Evolutionary conservation across 2,113 vertebrate species (phyloP).

Genomic region (Oreochromis tanganicae): DNA sequence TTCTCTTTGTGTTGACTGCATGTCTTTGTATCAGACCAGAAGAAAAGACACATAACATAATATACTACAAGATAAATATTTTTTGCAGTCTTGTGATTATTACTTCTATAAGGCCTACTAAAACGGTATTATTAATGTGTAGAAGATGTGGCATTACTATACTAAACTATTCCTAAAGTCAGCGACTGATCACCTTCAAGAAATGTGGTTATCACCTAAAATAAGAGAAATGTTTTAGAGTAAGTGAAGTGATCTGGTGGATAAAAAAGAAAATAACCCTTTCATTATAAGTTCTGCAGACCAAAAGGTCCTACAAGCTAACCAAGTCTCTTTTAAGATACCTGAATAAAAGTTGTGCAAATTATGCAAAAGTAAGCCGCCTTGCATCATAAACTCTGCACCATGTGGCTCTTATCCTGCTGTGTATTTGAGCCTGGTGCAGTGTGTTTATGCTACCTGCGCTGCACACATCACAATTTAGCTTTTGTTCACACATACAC

Average conservation of each 20-base stretch:
- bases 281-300: not conserved
- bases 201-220: not conserved
- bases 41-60: constrained; percentile 68
- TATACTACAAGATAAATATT: constrained; percentile 50
- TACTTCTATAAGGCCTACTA: not conserved
- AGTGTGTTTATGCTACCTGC: not conserved
- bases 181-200: not conserved
- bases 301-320: not conserved
- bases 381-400: not conserved
- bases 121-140: not conserved
- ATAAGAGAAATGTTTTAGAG: not conserved
- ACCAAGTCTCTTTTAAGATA: not conserved
- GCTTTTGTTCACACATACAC: not conserved
- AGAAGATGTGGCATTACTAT: not conserved
- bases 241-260: not conserved
- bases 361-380: not conserved
- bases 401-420: not conserved
- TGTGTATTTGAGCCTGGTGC: not conserved
- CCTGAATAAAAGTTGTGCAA: not conserved
- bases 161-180: not conserved
- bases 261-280: not conserved
- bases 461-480: not conserved
- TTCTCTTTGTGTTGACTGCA: constrained; percentile 75
- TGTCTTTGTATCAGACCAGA: constrained; percentile 77
- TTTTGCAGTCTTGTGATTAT: constrained; percentile 25